phyloP scores from a whole-genome alignment of 2,888 invertebrate species.

The Dione vanillae region DNA sequence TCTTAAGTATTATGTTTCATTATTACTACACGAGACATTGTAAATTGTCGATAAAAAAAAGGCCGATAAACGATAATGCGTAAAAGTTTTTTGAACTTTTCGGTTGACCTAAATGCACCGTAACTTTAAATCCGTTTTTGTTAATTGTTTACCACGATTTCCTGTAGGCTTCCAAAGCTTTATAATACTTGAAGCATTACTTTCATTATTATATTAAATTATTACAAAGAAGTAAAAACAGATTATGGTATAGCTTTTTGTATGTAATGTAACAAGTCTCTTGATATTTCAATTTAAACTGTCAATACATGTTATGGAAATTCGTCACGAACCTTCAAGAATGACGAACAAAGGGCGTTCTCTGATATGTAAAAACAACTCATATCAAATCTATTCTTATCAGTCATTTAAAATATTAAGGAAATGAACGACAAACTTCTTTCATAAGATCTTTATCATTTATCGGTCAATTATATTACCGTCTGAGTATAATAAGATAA shows the following conservation, averaged over 20 bases:
- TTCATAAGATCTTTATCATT: background rate
- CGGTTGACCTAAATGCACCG: slow-evolving; percentile 36
- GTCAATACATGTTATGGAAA: background rate
- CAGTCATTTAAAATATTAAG: background rate
- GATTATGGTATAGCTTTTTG: background rate
- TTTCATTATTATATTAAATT: background rate
- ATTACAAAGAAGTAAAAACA: background rate
- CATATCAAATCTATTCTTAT: background rate
- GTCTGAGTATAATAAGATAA: slow-evolving; percentile 3
- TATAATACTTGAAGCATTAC: background rate
- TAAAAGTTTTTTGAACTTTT: slow-evolving; percentile 23
- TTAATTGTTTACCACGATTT: slow-evolving; percentile 16
- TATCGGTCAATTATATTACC: slow-evolving; percentile 8
- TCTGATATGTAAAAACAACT: background rate
- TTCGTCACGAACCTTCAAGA: background rate
- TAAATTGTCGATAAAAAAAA: slow-evolving; percentile 30
- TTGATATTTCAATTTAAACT: background rate
- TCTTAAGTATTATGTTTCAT: background rate
- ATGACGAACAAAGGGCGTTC: background rate
- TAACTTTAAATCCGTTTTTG: slow-evolving; percentile 10
- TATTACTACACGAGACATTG: slow-evolving; percentile 1
- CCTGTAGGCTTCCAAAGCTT: background rate
- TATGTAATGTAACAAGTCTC: background rate
- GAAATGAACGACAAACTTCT: background rate
- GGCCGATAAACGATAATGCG: slow-evolving; percentile 35